Evolutionary conservation across 2,797 vertebrate genomes (phyloP), one percentile per base, ranked within the genome.

Genomic region (Anomalospiza imberbis): DNA sequence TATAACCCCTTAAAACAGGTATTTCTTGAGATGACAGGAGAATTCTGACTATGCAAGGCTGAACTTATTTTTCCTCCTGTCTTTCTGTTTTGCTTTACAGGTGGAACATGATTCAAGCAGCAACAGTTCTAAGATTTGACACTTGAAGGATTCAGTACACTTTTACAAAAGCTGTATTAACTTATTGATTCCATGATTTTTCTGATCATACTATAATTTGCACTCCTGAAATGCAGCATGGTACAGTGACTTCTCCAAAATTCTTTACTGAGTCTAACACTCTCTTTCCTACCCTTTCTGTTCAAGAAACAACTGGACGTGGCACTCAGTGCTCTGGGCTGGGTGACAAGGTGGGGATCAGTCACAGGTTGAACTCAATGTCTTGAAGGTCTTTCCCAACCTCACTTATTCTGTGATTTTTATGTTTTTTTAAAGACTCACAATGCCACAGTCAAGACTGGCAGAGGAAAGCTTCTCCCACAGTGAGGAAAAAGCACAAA

Each of bases 51-150:
- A 51, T 25, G 79, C 32, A 76, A 95, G 73, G 94, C 53, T 72
- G 75, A 93, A 85, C 0, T 9, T 12, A 57, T 66, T 91, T 96
- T 89, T 86, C 76, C 91, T 89, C 79, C 82, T 74, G 60, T 17
- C 74, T 50, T 12, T 53, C 5, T 1, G 17, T 34, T 62, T 79
- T 48, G 55, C n/a, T 47, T 63, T 88, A 90, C 63, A 92, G 51
- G 75, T 84, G 88, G 93, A 95, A 63, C 63, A 28, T 32, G 50
- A 97, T 60, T 89, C 72, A 91, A 86, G 77, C 57, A 94, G 88
- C 26, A 85, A 16, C 29, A 85, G 71, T 57, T 91, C 32, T 84
- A 78, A 85, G 57, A n/a, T 88, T 54, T 62, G 71, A 82, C 50
- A 92, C 38, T 77, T 89, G 40, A 65, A 95, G 83, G 74, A 47